Evolutionary conservation across 2,888 invertebrate species (phyloP).

Genomic region (Drosophila mettleri): DNA sequence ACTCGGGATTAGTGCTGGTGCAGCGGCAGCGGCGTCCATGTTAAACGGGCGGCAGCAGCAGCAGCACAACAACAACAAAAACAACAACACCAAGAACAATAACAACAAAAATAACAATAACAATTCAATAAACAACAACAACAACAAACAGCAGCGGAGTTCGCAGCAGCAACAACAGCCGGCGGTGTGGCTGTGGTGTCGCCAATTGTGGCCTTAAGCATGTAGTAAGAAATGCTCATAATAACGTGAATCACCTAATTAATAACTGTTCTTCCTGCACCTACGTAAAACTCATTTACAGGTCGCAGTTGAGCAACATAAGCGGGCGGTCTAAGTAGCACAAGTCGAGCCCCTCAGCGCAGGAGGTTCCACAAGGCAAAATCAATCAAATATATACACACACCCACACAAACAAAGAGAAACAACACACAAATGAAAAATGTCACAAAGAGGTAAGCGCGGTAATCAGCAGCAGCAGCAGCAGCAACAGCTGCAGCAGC

Average conservation of each 20-base stretch:
- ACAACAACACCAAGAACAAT: slow-evolving; percentile 39
- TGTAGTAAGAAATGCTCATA: slow-evolving; percentile 71
- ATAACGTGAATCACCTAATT: slow-evolving; percentile 24
- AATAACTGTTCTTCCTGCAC: slow-evolving; percentile 6
- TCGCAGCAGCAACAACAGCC: slow-evolving; percentile 59
- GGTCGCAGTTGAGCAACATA: slow-evolving; percentile 54
- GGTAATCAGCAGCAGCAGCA: slow-evolving; percentile 88
- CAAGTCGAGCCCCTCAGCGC: slow-evolving; percentile 40
- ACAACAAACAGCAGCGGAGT: slow-evolving; percentile 37
- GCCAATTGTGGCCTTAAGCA: slow-evolving; percentile 82
- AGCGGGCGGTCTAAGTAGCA: slow-evolving; percentile 64
- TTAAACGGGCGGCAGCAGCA: slow-evolving; percentile 70
- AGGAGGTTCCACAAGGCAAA: slow-evolving; percentile 50
- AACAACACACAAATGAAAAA: slow-evolving; percentile 83
- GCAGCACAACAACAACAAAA: slow-evolving; percentile 59
- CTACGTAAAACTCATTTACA: slow-evolving; percentile 13
- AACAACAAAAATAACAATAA: slow-evolving; percentile 25
- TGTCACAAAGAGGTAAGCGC: slow-evolving; percentile 92
- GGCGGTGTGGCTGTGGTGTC: slow-evolving; percentile 75
- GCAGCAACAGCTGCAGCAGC: slow-evolving; percentile 85
- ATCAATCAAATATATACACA: slow-evolving; percentile 46
- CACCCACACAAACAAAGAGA: slow-evolving; percentile 50
- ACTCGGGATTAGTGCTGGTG: slow-evolving; percentile 75
- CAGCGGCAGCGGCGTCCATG: slow-evolving; percentile 78
- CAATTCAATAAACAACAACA: slow-evolving; percentile 19